Evolutionary conservation across 2,888 invertebrate genomes (phyloP), one percentile per base, ranked within the genome.

Genomic region (Tubulanus polymorphus): DNA sequence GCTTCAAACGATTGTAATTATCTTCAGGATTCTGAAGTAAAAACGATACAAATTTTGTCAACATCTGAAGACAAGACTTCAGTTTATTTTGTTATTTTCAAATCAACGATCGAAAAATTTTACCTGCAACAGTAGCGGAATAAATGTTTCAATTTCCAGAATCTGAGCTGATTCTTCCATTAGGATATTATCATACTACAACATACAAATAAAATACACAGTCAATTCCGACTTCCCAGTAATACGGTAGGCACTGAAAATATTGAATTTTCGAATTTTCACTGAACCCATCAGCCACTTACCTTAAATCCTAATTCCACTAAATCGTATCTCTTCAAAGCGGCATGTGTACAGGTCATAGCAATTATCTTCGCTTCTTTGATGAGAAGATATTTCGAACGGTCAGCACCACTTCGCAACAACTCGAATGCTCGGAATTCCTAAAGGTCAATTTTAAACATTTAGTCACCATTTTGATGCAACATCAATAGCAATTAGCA

Each of bases 81-180:
- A n/a, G n/a, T n/a, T n/a, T n/a, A n/a, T n/a, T n/a, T n/a, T n/a
- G n/a, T 32, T 32, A 12, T n/a, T 12, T 32, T n/a, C n/a, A 12
- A 32, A 32, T 32, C 10, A 12, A 32, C n/a, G 10, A 12, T n/a
- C 10, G n/a, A 15, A 41, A 2, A 8, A 12, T 30, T 59, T 59
- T 61, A 80, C 81, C 74, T 99, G 99, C n/a, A 99, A 84, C 2
- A 99, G 83, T 15, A 99, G 83, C 0, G 99, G 99, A 68, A 99
- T 99, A 79, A 99, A 99, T 0, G 99, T 99, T 81, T 99, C 99
- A 59, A 99, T 99, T 81, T 99, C 99, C 37, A 99, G 83, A 72
- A 99, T 99, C 81, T 99, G 99, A 0, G 97, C 99, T 0, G 97
- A 87, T 80, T 99, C 99, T 81, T 99, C 99, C 97, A 99, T 99